phyloP scores from a whole-genome alignment of 2,888 invertebrate species.

The Sinodicranocentrus sp. region DNA sequence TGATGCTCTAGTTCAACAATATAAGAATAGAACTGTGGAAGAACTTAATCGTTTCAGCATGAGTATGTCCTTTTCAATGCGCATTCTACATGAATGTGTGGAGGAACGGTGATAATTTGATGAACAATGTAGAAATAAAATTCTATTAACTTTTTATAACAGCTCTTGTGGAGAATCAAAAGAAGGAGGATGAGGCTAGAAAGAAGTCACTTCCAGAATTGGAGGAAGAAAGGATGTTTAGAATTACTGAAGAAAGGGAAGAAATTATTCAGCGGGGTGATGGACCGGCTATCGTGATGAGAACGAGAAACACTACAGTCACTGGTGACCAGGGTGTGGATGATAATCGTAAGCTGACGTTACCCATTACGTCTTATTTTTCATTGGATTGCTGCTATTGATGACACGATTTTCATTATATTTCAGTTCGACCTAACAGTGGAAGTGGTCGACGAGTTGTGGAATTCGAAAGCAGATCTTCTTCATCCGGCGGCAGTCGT shows the following conservation, averaged over 20 bases:
- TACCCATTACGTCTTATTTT: too few relatives aligned
- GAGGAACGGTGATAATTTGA: neutral
- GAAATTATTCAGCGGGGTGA: slow-evolving; percentile 61
- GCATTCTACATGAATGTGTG: too few relatives aligned
- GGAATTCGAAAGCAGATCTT: slow-evolving; percentile 52
- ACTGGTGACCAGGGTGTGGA: slow-evolving; percentile 31
- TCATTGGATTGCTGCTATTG: too few relatives aligned
- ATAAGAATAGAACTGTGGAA: slow-evolving; percentile 62
- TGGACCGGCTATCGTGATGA: slow-evolving; percentile 58
- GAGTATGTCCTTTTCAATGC: slow-evolving; percentile 47
- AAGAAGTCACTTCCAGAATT: slow-evolving; percentile 56
- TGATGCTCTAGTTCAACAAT: slow-evolving; percentile 62
- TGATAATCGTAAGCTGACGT: slow-evolving; percentile 18
- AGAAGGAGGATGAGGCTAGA: slow-evolving; percentile 53
- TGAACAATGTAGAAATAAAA: slow-evolving; percentile 5
- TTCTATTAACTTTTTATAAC: neutral
- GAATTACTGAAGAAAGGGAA: slow-evolving; percentile 54
- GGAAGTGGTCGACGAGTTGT: slow-evolving; percentile 46
- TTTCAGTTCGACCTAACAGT: neutral
- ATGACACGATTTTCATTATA: too few relatives aligned
- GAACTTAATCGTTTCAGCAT: slow-evolving; percentile 60
- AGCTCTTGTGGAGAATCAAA: slow-evolving; percentile 62
- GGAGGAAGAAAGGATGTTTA: slow-evolving; percentile 49
- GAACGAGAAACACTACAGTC: slow-evolving; percentile 41
- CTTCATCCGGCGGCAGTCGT: slow-evolving; percentile 15